Evolutionary conservation across 2,113 vertebrate genomes (phyloP), one percentile per base, ranked within the genome.

Genomic region (Numenius arquata): DNA sequence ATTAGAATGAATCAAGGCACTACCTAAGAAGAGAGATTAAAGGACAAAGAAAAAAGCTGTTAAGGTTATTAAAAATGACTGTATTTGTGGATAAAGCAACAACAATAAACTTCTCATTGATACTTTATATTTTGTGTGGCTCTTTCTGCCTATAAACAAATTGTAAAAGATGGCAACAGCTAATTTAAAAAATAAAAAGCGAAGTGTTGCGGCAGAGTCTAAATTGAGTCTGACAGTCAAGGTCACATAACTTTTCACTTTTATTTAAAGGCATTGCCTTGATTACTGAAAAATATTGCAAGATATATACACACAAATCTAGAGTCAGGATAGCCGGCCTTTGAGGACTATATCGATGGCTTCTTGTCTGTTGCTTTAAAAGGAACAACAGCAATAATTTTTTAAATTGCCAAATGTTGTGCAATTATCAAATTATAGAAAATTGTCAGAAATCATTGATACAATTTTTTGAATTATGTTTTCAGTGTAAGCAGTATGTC

Each of bases 121-220:
- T 91, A 77, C 50, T 81, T 85, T 62, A 17, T 26, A 15, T 76
- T 94, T 83, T 4, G 15, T 66, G 55, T 25, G 81, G 76, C 91
- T 88, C 93, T 85, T 89, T 82, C 94, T 89, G 93, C 94, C 90
- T 94, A 87, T 87, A 94, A 97, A 97, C 96, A 97, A 97, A 98
- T 95, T 98, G 94, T 96, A 97, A 97, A 97, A 97, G 96, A 98
- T 97, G 96, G 96, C 89, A 97, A 95, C 52, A 84, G 93, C 96
- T 97, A 95, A 98, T 98, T 98, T 97, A 98, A 98, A 98, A 98
- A 98, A 98, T 98, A 97, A 98, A 97, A 97, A 76, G 95, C 74
- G 7, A 97, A 98, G 96, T 97, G 95, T 92, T 90, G 70, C 21
- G 2, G 88, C n/a, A 6, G 77, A 77, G 92, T 80, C 96, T 97